Evolutionary conservation across 2,113 vertebrate genomes (phyloP), one percentile per base, ranked within the genome.

Genomic region (Struthidea cinerea): DNA sequence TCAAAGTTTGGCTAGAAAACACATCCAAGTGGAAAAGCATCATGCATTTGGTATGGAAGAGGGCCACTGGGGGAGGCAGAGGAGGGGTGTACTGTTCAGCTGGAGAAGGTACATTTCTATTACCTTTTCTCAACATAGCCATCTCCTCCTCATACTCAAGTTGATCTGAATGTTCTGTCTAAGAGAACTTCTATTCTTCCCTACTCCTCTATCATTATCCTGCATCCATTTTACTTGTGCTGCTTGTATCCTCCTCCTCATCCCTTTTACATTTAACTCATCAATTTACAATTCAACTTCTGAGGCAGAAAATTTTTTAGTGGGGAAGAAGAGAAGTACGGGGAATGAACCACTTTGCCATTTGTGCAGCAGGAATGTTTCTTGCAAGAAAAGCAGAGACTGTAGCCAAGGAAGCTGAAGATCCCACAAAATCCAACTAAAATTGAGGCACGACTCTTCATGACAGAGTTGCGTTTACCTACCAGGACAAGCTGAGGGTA

Each of bases 401-500:
- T 50, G 50, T 39, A 94, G 50, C 64, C 61, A 83, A 49, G 77
- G 28, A 74, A 94, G 42, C 27, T 60, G 74, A 93, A 88, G 33
- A 76, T 57, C 10, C 42, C 68, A 60, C 13, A 61, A 84, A 93
- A 74, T 24, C 19, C 69, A 91, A 52, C 23, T 56, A 26, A 39
- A 88, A 89, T 1, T 39, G 73, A 60, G 76, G 60, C 33, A 89
- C 57, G 46, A 64, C 10, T 52, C n/a, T 44, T 65, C 8, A 11
- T 15, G 30, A 42, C 5, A 56, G 19, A 88, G 37, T 9, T 61
- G 39, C 4, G n/a, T 41, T 42, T 55, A 92, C 98, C 50, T 97
- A 99, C 99, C 98, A 99, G 91, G 52, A 99, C 98, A 47, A 99
- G 98, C 14, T 99, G 98, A 33, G 99, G 98, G 92, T 99, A 99